phyloP scores from a whole-genome alignment of 2,888 invertebrate genomes.

The Piscicola geometra region DNA sequence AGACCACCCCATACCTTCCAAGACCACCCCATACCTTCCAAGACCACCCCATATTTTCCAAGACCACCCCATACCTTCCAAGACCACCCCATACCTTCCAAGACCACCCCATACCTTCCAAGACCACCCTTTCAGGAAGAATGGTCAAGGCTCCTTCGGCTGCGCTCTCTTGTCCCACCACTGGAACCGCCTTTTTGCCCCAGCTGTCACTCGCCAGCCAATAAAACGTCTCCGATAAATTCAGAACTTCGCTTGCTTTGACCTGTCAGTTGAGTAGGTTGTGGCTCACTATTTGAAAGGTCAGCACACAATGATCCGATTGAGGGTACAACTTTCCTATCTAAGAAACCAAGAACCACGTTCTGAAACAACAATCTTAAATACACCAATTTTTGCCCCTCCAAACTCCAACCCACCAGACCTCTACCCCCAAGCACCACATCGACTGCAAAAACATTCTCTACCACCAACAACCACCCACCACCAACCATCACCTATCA shows the following conservation, averaged over 20 bases:
- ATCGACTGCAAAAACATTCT: no score
- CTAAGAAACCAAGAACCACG: not conserved
- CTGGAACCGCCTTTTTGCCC: slow-evolving; percentile 54
- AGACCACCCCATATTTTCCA: slow-evolving; percentile 43
- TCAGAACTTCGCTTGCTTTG: slow-evolving; percentile 20
- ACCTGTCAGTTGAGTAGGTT: no score
- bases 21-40: slow-evolving; percentile 46
- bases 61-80: no score
- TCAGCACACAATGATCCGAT: no score
- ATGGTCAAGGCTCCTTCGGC: slow-evolving; percentile 54
- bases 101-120: slow-evolving; percentile 46
- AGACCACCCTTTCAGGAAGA: slow-evolving; percentile 50
- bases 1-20: not conserved
- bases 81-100: not conserved
- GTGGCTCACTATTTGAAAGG: no score
- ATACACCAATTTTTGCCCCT: not conserved
- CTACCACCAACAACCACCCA: no score
- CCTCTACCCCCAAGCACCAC: no score
- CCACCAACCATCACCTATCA: no score
- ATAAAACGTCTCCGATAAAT: slow-evolving; percentile 43
- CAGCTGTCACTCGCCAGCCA: slow-evolving; percentile 55
- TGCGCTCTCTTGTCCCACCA: slow-evolving; percentile 50
- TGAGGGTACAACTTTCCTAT: no score
- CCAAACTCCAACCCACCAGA: no score
- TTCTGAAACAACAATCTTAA: not conserved